Evolutionary conservation across 2,888 invertebrate genomes (phyloP), one percentile per base, ranked within the genome.

Genomic region (Apotomis capreana): DNA sequence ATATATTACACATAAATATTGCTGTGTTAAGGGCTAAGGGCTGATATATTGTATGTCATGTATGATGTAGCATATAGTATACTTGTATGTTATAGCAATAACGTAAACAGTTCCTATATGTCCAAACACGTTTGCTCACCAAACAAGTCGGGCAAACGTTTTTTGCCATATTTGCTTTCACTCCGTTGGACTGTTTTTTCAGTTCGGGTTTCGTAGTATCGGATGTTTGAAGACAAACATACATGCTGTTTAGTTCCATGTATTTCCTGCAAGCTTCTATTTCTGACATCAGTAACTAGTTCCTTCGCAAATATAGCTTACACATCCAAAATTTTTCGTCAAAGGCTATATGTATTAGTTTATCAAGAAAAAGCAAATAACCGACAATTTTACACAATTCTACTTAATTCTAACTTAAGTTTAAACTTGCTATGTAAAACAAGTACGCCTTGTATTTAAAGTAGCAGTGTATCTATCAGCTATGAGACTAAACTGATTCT

Each of bases 161-260:
- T 72, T 72, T 72, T 72, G 72, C 68, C 63, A 61, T 72, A 72
- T 72, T 72, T 72, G 67, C 72, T 68, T 72, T 72, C 59, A 72
- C 72, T 72, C 72, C 10, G 49, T 49, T 65, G 55, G 58, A n/a
- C 70, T 68, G 71, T 71, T 74, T 63, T 70, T 65, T 68, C 59
- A 64, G 74, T 70, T 74, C 74, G 46, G 70, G 74, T 71, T 71
- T 44, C 69, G 12, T 61, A 40, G 55, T 69, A 55, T 40, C 51
- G 67, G 65, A 65, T 72, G 72, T 72, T 72, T 68, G 72, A 46
- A 68, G 68, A 37, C 67, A 63, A 68, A 62, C 62, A 57, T 57
- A 63, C 65, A 49, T 60, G 51, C 57, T 63, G 72, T 65, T 57
- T 57, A 44, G 55, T 65, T 55, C 44, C 26, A 46, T 46, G 46